phyloP scores from a whole-genome alignment of 2,113 vertebrate genomes.

The Strigops habroptila region DNA sequence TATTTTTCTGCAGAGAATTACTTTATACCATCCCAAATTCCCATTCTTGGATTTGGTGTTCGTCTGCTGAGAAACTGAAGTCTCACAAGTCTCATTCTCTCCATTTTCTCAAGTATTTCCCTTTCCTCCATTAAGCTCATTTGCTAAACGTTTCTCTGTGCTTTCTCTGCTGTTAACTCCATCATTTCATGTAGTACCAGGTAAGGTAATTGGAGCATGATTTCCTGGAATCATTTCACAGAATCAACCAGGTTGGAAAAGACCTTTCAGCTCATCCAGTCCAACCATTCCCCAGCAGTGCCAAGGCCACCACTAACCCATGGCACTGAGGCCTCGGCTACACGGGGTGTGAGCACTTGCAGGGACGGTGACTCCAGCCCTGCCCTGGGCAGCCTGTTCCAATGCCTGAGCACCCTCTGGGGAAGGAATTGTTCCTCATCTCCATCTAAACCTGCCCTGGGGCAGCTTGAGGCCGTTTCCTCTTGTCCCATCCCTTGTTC shows the following conservation, averaged over 20 bases:
- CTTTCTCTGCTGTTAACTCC: neutral
- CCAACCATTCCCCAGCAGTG: neutral
- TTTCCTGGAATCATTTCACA: neutral
- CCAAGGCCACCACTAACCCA: no score
- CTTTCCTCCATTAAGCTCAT: neutral
- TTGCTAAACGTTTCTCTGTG: neutral
- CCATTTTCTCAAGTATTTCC: neutral
- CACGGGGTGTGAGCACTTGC: neutral
- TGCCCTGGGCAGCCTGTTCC: neutral
- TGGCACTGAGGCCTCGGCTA: neutral
- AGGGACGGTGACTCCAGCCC: accelerated
- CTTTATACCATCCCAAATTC: neutral
- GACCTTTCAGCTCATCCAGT: neutral
- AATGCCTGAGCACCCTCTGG: neutral
- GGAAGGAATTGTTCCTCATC: no score
- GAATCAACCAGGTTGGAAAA: neutral
- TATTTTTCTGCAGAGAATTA: neutral
- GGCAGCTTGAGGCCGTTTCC: neutral
- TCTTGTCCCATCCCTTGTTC: neutral
- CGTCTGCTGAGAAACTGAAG: neutral
- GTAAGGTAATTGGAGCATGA: neutral
- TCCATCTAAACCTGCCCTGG: no score
- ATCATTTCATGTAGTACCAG: neutral
- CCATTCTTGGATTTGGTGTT: neutral
- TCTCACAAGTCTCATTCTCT: neutral